phyloP scores from a whole-genome alignment of 2,113 vertebrate species.

The Sapayoa aenigma region DNA sequence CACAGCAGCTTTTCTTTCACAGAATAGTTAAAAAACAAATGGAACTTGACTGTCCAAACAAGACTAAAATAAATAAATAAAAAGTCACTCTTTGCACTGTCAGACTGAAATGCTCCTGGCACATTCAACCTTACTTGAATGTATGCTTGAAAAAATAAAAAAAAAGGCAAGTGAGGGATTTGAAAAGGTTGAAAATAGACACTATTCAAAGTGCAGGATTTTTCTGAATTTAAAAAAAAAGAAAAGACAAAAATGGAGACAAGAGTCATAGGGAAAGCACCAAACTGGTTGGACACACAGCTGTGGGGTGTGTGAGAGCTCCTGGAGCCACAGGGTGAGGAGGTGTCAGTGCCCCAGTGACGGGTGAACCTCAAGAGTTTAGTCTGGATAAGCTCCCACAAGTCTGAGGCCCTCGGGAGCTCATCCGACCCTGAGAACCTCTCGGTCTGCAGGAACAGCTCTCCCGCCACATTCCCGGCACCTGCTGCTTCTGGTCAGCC shows the following conservation, averaged over 20 bases:
- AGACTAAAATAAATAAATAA: not conserved
- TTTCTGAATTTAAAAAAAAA: not conserved
- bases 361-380: conserved; percentile 5
- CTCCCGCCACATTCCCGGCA: conserved; percentile 2
- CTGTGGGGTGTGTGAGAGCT: conserved; percentile 30
- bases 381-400: conserved; percentile 37
- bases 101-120: not conserved
- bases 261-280: not conserved
- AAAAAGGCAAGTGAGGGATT: conserved; percentile 7
- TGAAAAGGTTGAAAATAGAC: not conserved
- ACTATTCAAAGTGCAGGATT: not conserved
- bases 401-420: not conserved
- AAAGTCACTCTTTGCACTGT: not conserved
- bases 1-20: not conserved
- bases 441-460: conserved; percentile 31
- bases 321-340: not conserved
- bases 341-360: conserved; percentile 15
- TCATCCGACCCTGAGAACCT: conserved; percentile 15
- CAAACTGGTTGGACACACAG: not conserved
- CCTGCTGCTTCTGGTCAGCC: conserved; percentile 41
- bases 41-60: not conserved
- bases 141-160: not conserved
- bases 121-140: not conserved
- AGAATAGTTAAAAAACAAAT: not conserved
- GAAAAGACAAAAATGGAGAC: not conserved